Percentiles rank a stretch among this genome's conserved stretches.
Conservation (phyloP, 2,888 invertebrate genomes). For the Drosophila eohydei region DNA sequence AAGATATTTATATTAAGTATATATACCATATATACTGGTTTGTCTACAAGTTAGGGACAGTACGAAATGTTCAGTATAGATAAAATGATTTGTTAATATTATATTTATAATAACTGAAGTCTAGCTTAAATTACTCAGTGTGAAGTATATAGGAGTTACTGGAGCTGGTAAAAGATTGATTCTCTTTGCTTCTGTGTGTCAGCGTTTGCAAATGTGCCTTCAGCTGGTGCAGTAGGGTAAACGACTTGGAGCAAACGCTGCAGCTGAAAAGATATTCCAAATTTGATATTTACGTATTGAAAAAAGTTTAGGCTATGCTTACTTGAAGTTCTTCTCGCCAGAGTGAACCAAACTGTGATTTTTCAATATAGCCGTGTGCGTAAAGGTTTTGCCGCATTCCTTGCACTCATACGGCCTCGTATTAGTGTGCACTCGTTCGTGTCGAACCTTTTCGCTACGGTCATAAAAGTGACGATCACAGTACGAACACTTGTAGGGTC, state of each 20-base stretch:
- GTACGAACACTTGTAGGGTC: conserved; percentile 81
- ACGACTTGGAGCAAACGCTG: conserved; percentile 79
- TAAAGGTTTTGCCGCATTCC: conserved; percentile 81
- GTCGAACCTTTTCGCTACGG: conserved; percentile 70
- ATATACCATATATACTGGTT: not conserved
- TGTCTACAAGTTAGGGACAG: not conserved
- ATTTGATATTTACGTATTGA: not conserved
- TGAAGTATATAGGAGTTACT: conserved; percentile 14
- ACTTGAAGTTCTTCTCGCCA: conserved; percentile 71
- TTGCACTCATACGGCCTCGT: conserved; percentile 81
- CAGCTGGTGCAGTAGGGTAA: conserved; percentile 81
- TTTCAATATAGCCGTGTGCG: conserved; percentile 81
- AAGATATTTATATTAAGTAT: not conserved
- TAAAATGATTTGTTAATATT: not conserved
- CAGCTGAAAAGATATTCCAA: conserved; percentile 62
- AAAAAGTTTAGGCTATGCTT: not conserved
- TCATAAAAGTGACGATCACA: conserved; percentile 77
- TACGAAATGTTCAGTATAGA: not conserved
- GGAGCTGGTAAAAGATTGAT: conserved; percentile 40
- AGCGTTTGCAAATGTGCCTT: conserved; percentile 82
- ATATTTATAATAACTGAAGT: not conserved
- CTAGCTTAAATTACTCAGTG: conserved; percentile 20
- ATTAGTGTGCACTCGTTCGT: conserved; percentile 81
- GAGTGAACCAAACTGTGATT: conserved; percentile 76
- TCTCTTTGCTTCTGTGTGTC: conserved; percentile 77